A percentile compares a stretch with the other conserved stretches of the same genome.
These are phyloP conservation scores for Petroica traversi DNA, from an alignment of 2,113 vertebrate genomes.

Conservation along the genomic window DNA sequence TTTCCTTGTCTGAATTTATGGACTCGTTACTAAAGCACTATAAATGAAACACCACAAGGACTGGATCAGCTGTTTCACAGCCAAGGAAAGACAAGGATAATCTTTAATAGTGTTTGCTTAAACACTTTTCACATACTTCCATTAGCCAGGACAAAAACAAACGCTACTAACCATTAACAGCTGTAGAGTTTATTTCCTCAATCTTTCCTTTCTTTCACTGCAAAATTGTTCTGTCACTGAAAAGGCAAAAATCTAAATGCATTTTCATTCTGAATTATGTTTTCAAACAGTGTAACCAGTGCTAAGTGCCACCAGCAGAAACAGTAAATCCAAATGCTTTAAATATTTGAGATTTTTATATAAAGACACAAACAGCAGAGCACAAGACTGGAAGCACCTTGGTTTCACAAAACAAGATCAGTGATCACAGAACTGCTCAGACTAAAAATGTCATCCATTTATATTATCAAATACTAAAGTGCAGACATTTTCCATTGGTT, in stretches of 20 bases:
- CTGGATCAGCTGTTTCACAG: background rate
- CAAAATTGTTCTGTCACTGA: slow-evolving; percentile 29
- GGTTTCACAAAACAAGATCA: background rate
- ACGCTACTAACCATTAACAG: background rate
- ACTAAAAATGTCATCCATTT: background rate
- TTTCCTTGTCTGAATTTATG: background rate
- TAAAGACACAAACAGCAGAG: background rate
- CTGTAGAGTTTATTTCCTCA: slow-evolving; percentile 1
- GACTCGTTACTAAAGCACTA: background rate
- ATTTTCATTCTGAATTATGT: background rate
- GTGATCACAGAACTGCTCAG: background rate
- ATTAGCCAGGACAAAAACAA: background rate
- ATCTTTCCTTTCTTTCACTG: slow-evolving; percentile 14
- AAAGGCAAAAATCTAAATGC: slow-evolving; percentile 30
- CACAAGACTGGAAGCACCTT: background rate
- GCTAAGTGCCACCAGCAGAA: background rate
- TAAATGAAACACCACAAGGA: slow-evolving; percentile 11
- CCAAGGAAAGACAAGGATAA: background rate
- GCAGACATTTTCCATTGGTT: background rate
- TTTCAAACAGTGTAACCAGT: background rate
- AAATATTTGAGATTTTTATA: background rate
- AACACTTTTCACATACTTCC: background rate
- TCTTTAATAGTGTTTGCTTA: background rate
- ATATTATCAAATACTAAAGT: background rate
- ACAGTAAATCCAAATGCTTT: background rate